A percentile compares a stretch with the other conserved stretches of the same genome.
These are phyloP conservation scores for Psix sp. DNA, from an alignment of 1,140 invertebrate species.

Conservation along the genomic window DNA sequence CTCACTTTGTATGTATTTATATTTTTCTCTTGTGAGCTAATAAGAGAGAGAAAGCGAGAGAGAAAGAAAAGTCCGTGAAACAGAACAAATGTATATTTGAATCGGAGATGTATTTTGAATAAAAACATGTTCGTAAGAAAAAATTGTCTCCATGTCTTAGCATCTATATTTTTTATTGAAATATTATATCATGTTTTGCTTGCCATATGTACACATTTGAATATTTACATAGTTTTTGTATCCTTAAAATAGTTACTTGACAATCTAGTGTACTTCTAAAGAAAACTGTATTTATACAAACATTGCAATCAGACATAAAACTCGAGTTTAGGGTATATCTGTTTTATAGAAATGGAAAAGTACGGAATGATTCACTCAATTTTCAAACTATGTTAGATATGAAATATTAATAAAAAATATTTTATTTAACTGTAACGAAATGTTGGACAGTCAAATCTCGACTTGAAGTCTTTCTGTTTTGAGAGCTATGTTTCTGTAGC, in stretches of 20 bases:
- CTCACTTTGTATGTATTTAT: conserved; percentile 5
- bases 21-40: not conserved
- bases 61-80: no score
- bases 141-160: not conserved
- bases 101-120: conserved; percentile 21
- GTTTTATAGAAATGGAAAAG: conserved; percentile 5
- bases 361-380: conserved; percentile 8
- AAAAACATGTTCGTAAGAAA: conserved; percentile 5
- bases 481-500: no score
- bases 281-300: conserved; percentile 10
- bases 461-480: no score
- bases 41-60: not conserved
- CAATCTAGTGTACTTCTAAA: conserved; percentile 7
- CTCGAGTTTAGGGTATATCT: conserved; percentile 3
- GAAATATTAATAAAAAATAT: conserved; percentile 37
- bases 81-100: conserved; percentile 28
- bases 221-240: conserved; percentile 3
- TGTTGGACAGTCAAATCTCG: no score
- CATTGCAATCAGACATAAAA: not conserved
- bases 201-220: not conserved
- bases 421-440: conserved; percentile 77
- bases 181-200: not conserved
- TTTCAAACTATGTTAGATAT: conserved; percentile 18
- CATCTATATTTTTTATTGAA: not conserved
- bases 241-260: conserved; percentile 20